These are phyloP conservation scores for Bufo bufo DNA, from an alignment of 2,113 vertebrate genomes.

Conservation along the genomic window DNA sequence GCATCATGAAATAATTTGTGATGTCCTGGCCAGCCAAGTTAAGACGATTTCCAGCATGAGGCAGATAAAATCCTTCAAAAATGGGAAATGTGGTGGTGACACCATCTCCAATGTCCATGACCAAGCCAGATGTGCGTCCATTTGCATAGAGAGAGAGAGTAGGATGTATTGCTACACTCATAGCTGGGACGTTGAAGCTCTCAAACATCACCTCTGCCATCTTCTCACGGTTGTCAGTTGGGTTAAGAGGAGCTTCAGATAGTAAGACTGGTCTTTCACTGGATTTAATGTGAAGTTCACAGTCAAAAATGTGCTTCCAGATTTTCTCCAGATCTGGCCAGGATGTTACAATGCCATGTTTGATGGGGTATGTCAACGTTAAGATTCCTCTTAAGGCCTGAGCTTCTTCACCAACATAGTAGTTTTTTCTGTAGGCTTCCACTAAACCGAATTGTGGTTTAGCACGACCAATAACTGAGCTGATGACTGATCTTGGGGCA, in stretches of 20 bases:
- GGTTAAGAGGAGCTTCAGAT: constrained; percentile 67
- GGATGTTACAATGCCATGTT: constrained; percentile 58
- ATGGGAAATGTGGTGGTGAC: constrained; percentile 67
- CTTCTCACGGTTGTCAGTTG: constrained; percentile 64
- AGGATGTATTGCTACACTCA: constrained; percentile 66
- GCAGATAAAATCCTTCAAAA: constrained; percentile 68
- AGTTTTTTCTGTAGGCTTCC: constrained; percentile 39
- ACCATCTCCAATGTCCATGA: constrained; percentile 66
- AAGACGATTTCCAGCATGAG: constrained; percentile 65
- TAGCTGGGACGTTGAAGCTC: constrained; percentile 64
- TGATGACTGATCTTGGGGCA: constrained; percentile 58
- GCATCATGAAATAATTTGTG: constrained; percentile 64
- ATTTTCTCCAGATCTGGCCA: constrained; percentile 64
- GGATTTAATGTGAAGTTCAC: constrained; percentile 65
- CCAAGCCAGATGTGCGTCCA: constrained; percentile 64
- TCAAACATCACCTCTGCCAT: constrained; percentile 68
- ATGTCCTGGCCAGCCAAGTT: constrained; percentile 65
- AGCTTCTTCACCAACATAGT: constrained; percentile 55
- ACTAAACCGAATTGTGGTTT: neutral
- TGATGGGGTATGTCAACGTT: constrained; percentile 53
- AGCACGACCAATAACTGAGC: constrained; percentile 59
- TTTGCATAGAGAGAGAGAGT: constrained; percentile 65
- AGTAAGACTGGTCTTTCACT: constrained; percentile 62
- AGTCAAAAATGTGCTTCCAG: constrained; percentile 61
- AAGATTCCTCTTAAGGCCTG: constrained; percentile 55